Base-by-base conservation (phyloP, 2,888 invertebrate genomes). In the Hyles lineata region DNA sequence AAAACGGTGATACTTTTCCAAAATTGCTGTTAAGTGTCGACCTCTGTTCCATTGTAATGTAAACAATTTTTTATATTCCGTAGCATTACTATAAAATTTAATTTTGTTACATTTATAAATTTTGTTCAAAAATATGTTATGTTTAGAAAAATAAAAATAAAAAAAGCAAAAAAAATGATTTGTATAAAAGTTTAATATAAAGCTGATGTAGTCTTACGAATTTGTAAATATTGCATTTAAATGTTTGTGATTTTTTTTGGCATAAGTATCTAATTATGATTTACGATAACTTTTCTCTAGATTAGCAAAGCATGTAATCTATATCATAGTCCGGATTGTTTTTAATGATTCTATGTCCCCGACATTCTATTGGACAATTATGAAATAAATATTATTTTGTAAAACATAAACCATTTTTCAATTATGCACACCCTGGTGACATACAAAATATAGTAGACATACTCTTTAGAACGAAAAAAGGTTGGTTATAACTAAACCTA, bases 161-260 rank as follows among this genome's bases (percentile, higher is more conserved):
- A 84, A 83, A 77, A 72, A 71, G 70, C 50, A 70, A 74, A 77
- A 80, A 83, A 83, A 84, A 58, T 21, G 52, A 72, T 63, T 71
- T 71, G 71, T 72, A 63, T 52, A 35, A 25, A 50, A 29, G 15
- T 50, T 71, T 71, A 63, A 55, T 55, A 62, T 72, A 71, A 71
- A 76, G 76, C 77, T 81, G 78, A 80, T 78, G 78, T 89, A 89
- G 83, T 79, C 62, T 74, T 75, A 74, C 29, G 80, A 80, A 78
- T 78, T 79, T 93, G 92, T 93, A 93, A 92, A 93, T 93, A 93
- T 89, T 92, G 94, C 93, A 93, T 94, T 94, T 94, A 91, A 85
- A 87, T 82, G 83, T 91, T 91, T 92, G 92, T 92, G 91, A 91
- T 92, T 90, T 87, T 84, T 86, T 86, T 84, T 85, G 77, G 79